phyloP scores from a whole-genome alignment of 92 coral and sea anemone species.

The Montipora capitata region DNA sequence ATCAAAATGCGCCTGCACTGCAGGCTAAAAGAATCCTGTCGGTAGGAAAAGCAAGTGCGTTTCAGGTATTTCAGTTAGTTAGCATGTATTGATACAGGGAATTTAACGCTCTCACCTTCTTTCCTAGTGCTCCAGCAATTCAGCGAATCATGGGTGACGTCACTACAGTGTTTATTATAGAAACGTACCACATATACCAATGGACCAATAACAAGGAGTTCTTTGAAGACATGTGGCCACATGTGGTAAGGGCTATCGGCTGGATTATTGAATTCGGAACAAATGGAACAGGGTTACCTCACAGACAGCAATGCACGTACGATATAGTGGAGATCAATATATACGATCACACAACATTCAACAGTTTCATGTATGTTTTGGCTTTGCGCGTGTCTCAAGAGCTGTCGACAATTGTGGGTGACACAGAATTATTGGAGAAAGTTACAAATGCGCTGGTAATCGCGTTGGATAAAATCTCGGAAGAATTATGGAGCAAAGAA shows the following conservation, averaged over 20 bases:
- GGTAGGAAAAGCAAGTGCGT: too few relatives aligned
- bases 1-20: too few relatives aligned
- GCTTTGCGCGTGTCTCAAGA: constrained; percentile 56
- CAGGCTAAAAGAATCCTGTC: too few relatives aligned
- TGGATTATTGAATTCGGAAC: constrained; percentile 53
- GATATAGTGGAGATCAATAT: constrained; percentile 3
- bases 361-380: constrained; percentile 51
- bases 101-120: background rate
- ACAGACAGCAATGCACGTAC: constrained; percentile 54
- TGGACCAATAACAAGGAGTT: constrained; percentile 59
- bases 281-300: constrained; percentile 46
- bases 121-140: constrained; percentile 31
- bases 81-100: background rate
- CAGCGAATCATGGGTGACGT: constrained; percentile 64
- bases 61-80: too few relatives aligned
- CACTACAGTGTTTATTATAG: constrained; percentile 43
- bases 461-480: constrained; percentile 16
- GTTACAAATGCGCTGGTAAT: constrained; percentile 1
- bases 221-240: constrained; percentile 57
- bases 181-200: constrained; percentile 49
- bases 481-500: constrained; percentile 43
- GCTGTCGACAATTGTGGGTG: constrained; percentile 34
- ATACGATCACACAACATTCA: constrained; percentile 51
- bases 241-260: constrained; percentile 23
- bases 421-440: constrained; percentile 1